These are phyloP conservation scores for Diabrotica balteata DNA, from an alignment of 2,888 invertebrate genomes.

Conservation along the genomic window DNA sequence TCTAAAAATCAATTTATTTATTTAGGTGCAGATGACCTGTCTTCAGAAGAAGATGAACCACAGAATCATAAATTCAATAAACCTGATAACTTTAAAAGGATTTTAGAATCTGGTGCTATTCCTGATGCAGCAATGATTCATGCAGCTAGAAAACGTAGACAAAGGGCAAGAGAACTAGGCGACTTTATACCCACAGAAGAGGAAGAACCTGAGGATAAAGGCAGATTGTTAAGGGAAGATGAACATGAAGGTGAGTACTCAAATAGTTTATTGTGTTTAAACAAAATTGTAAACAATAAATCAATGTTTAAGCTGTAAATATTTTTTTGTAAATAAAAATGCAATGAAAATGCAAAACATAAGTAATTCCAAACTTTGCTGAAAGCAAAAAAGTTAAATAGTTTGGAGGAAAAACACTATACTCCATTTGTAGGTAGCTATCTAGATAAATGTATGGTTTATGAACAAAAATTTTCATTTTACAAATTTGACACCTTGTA, in stretches of 20 bases:
- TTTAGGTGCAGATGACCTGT: constrained; percentile 69
- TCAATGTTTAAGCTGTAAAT: too few species aligned
- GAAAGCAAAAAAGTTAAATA: too few species aligned
- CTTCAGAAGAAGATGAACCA: constrained; percentile 67
- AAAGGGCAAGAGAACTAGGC: constrained; percentile 87
- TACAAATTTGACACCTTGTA: too few species aligned
- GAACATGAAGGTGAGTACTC: constrained; percentile 66
- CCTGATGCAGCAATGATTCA: constrained; percentile 98
- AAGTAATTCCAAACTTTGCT: too few species aligned
- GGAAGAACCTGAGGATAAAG: constrained; percentile 56
- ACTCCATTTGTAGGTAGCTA: too few species aligned
- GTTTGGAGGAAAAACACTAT: too few species aligned
- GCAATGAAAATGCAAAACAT: too few species aligned
- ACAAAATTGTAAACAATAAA: too few species aligned
- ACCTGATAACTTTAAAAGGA: constrained; percentile 78
- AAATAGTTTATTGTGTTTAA: not conserved
- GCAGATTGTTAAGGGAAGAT: constrained; percentile 79
- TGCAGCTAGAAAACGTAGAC: constrained; percentile 93
- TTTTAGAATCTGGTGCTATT: constrained; percentile 87
- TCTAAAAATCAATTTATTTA: not conserved
- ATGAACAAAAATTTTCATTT: too few species aligned
- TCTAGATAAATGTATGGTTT: too few species aligned
- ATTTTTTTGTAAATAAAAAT: too few species aligned
- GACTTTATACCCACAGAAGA: constrained; percentile 68
- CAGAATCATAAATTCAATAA: constrained; percentile 65